Conservation (phyloP, 2,888 invertebrate genomes). For the Hofmannophila pseudospretella region DNA sequence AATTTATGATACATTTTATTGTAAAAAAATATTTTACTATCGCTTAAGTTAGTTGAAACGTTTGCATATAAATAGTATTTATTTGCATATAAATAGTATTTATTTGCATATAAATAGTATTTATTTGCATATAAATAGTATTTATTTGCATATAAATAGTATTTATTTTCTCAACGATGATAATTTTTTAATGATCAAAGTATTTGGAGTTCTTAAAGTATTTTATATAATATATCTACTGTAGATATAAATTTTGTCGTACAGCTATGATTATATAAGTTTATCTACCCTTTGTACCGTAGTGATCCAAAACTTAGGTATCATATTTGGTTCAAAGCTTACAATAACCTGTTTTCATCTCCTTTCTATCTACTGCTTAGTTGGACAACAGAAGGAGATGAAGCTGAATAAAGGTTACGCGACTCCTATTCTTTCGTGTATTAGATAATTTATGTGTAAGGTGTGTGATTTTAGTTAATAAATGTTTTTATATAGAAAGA, state of each 20-base stretch:
- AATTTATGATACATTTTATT: constrained; percentile 78
- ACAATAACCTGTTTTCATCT: constrained; percentile 18
- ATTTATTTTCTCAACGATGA: constrained; percentile 66
- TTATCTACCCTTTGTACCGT: constrained; percentile 49
- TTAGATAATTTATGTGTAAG: constrained; percentile 62
- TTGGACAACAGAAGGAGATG: constrained; percentile 11
- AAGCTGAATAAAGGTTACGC: neutral
- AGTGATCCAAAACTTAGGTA: constrained; percentile 34
- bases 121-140: constrained; percentile 63
- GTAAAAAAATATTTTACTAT: constrained; percentile 74
- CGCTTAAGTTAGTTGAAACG: constrained; percentile 73
- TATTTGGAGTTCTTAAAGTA: constrained; percentile 51
- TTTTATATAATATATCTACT: constrained; percentile 62
- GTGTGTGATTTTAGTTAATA: constrained; percentile 69
- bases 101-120: constrained; percentile 69
- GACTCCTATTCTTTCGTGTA: constrained; percentile 33
- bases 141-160: constrained; percentile 68
- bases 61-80: constrained; percentile 73
- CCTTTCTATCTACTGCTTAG: constrained; percentile 11
- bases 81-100: constrained; percentile 61
- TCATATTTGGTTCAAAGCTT: constrained; percentile 22
- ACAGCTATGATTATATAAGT: constrained; percentile 40
- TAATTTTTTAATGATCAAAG: constrained; percentile 52
- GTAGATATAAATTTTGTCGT: constrained; percentile 19
- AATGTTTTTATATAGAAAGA: constrained; percentile 69